Base-by-base conservation (phyloP, 2,113 vertebrate species). In the Ceyx melanurus region DNA sequence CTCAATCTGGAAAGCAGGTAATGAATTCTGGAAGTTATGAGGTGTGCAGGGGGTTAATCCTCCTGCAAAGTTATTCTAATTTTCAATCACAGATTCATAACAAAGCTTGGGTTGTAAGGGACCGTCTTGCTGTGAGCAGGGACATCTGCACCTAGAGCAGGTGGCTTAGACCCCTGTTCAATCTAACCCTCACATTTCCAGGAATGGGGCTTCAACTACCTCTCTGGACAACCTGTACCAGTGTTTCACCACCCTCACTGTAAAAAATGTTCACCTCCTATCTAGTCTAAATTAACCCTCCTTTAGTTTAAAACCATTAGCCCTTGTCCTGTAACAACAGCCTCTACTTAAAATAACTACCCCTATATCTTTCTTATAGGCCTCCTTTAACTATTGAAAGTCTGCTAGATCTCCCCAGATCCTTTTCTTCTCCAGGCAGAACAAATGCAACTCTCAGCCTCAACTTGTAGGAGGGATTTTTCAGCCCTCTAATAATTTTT, bases 381-480 rank as follows among this genome's bases (percentile, higher is more conserved):
- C 9, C 9, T 3, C 11, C 6, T 33, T 65, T 18, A 40, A 6
- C 3, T 28, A 79, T 2, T 6, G 40, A 33, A 65, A 82, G 33
- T 15, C 16, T 5, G 1, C 9, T 37, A 10, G 37, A 4, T 12
- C 2, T 83, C 2, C 15, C 4, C 4, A 1, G 8, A 53, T 1
- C 11, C 11, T 13, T 62, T 28, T 65, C 10, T 11, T 61, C 31
- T 70, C 11, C 14, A 31, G 4, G 37, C 29, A 43, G n/a, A 46
- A 35, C 22, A 80, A 13, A 2, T 29, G 8, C 17, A 65, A 5
- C 5, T 60, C 45, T 18, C 18, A 45, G 45, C 17, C 18, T 45
- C 45, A 37, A 37, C 37, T 37, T 8, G 6, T 5, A 37, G 23
- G 15, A 64, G 16, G 53, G 11, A 2, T 26, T 4, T 5, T 5